Evolutionary conservation across 2,797 vertebrate genomes (phyloP), one percentile per base, ranked within the genome.

Genomic region (Oryzias dopingdopingensis): DNA sequence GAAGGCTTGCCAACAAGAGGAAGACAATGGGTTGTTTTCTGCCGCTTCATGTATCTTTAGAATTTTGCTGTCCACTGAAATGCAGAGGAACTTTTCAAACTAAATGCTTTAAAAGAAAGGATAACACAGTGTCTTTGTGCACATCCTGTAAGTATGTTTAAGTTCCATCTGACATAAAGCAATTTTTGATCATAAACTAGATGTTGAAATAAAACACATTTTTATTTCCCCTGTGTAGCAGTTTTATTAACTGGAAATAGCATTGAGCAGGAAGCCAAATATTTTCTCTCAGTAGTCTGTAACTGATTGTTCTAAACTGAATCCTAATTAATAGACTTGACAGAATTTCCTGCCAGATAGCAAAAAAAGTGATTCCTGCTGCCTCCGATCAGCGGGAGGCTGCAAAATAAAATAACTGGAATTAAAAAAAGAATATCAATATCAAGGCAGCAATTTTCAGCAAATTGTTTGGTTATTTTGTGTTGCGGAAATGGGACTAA

Each of bases 1-100:
- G n/a, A 42, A 42, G 47, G 50, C 53, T 63, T 79, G 67, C 45
- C 58, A 61, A 54, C 62, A 63, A 70, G 46, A 67, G 43, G 41
- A 65, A 50, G 41, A 14, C 22, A 4, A 47, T 43, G 42, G 23
- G 50, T 23, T 64, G 54, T 65, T 37, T 69, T 70, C 79, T 74
- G 67, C 59, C 0, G 59, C 65, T 59, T 67, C 58, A 70, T 26
- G 15, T 59, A 18, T 72, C 32, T 29, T 57, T 54, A 62, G 48
- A 47, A 69, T 46, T 29, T 43, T 50, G 65, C 14, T 67, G 44
- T 69, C 40, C 16, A 52, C 37, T 26, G 5, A 41, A 52, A 56
- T 52, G 22, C 41, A 57, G 45, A 47, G 47, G 49, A 40, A 1
- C 49, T 55, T 56, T 64, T 62, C 56, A 5, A 59, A 18, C 46